These are phyloP conservation scores for Rattus rattus DNA, from an alignment of 2,113 vertebrate species.

Conservation along the genomic window DNA sequence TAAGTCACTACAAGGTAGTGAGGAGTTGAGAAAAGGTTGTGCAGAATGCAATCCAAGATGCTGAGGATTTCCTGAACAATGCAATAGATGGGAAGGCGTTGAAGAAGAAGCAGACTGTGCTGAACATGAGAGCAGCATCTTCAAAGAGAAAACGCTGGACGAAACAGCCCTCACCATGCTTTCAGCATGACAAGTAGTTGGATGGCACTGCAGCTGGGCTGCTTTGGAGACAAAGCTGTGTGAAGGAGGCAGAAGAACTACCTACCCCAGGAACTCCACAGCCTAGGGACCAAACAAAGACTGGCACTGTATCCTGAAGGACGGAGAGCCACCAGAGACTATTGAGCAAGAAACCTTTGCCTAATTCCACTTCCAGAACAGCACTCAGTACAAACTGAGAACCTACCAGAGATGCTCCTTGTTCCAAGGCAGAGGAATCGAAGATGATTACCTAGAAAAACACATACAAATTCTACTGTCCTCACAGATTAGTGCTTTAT, in stretches of 20 bases:
- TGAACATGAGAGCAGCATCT: neutral
- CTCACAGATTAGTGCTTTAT: neutral
- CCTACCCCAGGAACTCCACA: neutral
- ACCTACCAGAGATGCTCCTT: neutral
- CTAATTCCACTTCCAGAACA: conserved; percentile 20
- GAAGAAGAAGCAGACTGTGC: neutral
- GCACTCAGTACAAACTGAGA: neutral
- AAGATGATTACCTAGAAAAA: neutral
- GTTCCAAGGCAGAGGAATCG: neutral
- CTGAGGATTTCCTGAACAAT: neutral
- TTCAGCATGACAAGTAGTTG: conserved; percentile 16
- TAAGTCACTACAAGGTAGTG: neutral
- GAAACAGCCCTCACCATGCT: neutral
- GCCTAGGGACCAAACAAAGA: neutral
- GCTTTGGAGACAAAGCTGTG: neutral
- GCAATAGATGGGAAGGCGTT: neutral
- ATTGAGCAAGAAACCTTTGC: neutral
- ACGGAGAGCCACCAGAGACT: neutral
- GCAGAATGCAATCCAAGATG: neutral
- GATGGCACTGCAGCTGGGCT: neutral
- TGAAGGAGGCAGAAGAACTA: neutral
- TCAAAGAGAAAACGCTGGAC: neutral
- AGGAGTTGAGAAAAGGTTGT: neutral
- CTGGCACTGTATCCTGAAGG: neutral
- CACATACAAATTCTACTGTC: neutral